Evolutionary conservation across 2,113 vertebrate genomes (phyloP).

Genomic region (Clarias batrachus): DNA sequence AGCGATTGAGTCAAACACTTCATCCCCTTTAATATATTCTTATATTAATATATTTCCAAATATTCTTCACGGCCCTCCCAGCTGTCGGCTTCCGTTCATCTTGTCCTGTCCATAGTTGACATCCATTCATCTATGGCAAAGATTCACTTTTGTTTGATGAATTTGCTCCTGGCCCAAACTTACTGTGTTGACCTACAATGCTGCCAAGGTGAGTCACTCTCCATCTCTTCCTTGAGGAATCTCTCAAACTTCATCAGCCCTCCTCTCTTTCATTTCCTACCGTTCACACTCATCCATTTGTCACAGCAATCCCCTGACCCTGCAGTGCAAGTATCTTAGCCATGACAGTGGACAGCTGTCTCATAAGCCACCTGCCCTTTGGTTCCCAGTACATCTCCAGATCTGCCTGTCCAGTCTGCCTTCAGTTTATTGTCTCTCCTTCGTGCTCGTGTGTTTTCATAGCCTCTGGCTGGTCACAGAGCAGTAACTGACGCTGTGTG

Average conservation of each 20-base stretch:
- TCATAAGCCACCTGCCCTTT: slow-evolving; percentile 58
- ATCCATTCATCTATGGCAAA: neutral
- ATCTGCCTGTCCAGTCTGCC: slow-evolving; percentile 60
- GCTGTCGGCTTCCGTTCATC: slow-evolving; percentile 31
- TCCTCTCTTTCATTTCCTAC: slow-evolving; percentile 42
- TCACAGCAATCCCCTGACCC: slow-evolving; percentile 47
- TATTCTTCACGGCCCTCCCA: slow-evolving; percentile 1
- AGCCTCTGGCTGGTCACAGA: slow-evolving; percentile 56
- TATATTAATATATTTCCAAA: no score
- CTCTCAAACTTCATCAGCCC: slow-evolving; percentile 48
- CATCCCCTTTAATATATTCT: neutral
- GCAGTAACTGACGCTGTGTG: slow-evolving; percentile 56
- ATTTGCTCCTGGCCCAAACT: neutral
- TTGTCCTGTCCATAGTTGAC: neutral
- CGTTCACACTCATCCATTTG: slow-evolving; percentile 36
- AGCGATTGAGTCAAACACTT: neutral
- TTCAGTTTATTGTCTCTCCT: slow-evolving; percentile 49
- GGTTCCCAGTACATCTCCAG: slow-evolving; percentile 62
- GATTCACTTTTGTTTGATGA: neutral
- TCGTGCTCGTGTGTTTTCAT: slow-evolving; percentile 40
- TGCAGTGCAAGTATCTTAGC: slow-evolving; percentile 29
- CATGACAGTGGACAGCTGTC: slow-evolving; percentile 54
- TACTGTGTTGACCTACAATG: slow-evolving; percentile 38
- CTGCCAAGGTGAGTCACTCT: slow-evolving; percentile 27
- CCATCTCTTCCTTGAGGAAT: slow-evolving; percentile 38